Evolutionary conservation across 35 echinoderm and acorn worm genomes (phyloP).

Genomic region (Lytechinus variegatus): DNA sequence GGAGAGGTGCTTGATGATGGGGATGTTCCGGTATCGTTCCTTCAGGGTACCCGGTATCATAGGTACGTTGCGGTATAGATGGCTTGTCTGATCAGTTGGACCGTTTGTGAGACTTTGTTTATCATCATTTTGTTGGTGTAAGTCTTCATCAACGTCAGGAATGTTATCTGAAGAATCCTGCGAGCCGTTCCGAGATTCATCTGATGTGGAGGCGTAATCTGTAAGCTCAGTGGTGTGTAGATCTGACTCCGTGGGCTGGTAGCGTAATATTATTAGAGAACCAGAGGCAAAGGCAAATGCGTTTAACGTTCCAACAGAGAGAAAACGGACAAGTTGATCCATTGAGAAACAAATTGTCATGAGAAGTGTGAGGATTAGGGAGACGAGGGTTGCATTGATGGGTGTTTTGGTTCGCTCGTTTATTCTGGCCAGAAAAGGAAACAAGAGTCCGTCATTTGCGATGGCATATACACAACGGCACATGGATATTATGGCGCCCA

Average conservation of each 20-base stretch:
- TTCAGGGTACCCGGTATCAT: constrained; percentile 42
- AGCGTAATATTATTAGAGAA: constrained; percentile 73
- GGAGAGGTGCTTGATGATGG: constrained; percentile 21
- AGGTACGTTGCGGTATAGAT: background rate
- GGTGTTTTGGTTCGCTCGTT: constrained; percentile 67
- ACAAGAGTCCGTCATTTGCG: constrained; percentile 83
- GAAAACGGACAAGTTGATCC: constrained; percentile 79
- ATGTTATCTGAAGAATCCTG: background rate
- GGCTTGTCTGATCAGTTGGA: background rate
- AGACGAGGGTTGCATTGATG: constrained; percentile 59
- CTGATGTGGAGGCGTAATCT: background rate
- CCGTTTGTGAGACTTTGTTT: background rate
- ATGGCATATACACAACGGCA: constrained; percentile 83
- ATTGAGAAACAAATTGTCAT: constrained; percentile 69
- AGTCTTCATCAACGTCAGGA: background rate
- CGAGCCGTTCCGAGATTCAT: background rate
- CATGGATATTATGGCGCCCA: constrained; percentile 68
- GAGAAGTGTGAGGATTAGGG: constrained; percentile 55
- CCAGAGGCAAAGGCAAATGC: constrained; percentile 77
- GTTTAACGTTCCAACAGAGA: constrained; percentile 87
- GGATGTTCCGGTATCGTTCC: background rate
- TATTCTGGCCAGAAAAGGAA: constrained; percentile 59
- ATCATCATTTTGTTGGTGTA: background rate
- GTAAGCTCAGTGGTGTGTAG: background rate
- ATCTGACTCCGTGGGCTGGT: constrained; percentile 30